phyloP scores from a whole-genome alignment of 1,140 invertebrate species.

The Trichonephila inaurata region DNA sequence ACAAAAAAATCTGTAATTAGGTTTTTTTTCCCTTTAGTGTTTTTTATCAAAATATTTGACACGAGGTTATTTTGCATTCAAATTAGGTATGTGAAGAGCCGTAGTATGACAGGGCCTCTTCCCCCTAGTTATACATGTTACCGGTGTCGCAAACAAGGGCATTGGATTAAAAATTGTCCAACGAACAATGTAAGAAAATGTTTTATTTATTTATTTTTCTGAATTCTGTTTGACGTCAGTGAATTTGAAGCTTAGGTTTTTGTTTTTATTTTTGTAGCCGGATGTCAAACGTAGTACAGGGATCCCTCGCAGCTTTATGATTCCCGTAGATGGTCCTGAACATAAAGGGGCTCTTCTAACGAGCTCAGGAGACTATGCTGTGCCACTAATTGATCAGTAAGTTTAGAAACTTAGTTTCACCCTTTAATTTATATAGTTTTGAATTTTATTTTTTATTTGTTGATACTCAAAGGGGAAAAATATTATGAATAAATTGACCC shows the following conservation, averaged over 20 bases:
- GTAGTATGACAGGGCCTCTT: constrained; percentile 91
- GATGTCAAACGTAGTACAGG: constrained; percentile 96
- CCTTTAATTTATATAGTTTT: neutral
- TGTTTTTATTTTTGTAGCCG: constrained; percentile 74
- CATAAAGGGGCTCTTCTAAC: constrained; percentile 96
- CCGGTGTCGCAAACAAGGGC: constrained; percentile 84
- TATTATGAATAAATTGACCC: too few species aligned
- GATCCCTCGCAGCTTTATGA: constrained; percentile 98
- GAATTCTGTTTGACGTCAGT: neutral
- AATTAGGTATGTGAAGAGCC: constrained; percentile 85
- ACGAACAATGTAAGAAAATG: constrained; percentile 83
- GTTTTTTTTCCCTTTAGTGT: neutral
- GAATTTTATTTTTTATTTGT: neutral
- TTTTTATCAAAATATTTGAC: neutral
- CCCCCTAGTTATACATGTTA: constrained; percentile 90
- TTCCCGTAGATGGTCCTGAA: constrained; percentile 92
- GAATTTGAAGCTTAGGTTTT: neutral
- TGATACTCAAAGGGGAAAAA: too few species aligned
- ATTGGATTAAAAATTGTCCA: constrained; percentile 84
- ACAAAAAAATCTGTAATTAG: neutral
- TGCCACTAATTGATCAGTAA: constrained; percentile 94
- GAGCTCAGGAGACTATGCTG: constrained; percentile 93
- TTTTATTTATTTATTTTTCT: constrained; percentile 69
- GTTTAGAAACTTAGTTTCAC: constrained; percentile 80
- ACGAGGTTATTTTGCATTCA: neutral